A percentile compares a stretch with the other conserved stretches of the same genome.
These are phyloP conservation scores for Piprites chloris DNA, from an alignment of 2,113 vertebrate species.

Conservation along the genomic window DNA sequence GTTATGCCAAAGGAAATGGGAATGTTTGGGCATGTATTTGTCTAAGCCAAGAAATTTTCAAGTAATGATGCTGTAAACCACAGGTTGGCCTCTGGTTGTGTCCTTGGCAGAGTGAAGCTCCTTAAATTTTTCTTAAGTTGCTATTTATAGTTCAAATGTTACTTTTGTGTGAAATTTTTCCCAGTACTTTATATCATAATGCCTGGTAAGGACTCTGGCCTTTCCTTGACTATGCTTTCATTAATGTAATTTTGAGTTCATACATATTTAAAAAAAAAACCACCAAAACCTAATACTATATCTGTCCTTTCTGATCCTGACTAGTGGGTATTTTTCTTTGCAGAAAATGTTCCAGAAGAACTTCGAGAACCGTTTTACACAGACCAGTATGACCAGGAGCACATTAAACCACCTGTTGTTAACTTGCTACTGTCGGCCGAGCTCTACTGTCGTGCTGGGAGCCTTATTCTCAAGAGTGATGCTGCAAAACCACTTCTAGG, in stretches of 20 bases:
- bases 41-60: not conserved
- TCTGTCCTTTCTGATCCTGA: not conserved
- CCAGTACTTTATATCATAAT: not conserved
- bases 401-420: slow-evolving; percentile 92
- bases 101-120: not conserved
- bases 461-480: slow-evolving; percentile 90
- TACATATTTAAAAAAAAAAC: not conserved
- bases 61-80: not conserved
- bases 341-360: slow-evolving; percentile 91
- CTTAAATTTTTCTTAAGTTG: not conserved
- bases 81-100: not conserved
- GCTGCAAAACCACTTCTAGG: slow-evolving; percentile 88
- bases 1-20: not conserved
- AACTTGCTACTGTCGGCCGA: slow-evolving; percentile 92
- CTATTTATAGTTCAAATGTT: not conserved
- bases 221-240: not conserved
- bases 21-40: not conserved
- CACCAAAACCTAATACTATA: not conserved
- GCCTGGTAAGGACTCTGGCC: not conserved
- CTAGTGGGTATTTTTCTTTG: not conserved
- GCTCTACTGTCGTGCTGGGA: slow-evolving; percentile 92
- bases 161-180: not conserved
- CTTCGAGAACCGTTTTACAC: slow-evolving; percentile 93
- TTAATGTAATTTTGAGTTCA: not conserved
- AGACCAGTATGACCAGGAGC: slow-evolving; percentile 98